Evolutionary conservation across 2,888 invertebrate genomes (phyloP), one percentile per base, ranked within the genome.

Genomic region (Pseudeuparius sepicola): DNA sequence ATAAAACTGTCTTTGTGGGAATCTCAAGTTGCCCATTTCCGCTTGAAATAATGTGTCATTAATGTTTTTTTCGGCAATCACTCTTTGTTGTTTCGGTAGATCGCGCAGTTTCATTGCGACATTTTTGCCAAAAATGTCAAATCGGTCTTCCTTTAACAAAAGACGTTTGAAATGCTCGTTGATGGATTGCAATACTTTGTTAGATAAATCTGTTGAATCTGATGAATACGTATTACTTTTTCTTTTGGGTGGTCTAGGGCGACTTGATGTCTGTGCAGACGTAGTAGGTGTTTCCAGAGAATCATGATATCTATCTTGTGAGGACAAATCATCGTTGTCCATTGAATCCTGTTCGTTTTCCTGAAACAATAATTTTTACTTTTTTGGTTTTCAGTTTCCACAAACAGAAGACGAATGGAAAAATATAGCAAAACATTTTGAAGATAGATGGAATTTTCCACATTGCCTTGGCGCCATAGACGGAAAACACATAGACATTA

Each of bases 31-130:
- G n/a, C 34, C 38, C 37, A 40, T 32, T 31, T 43, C 33, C 3
- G 37, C 41, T 28, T 43, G 31, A 31, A 40, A 43, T 14, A 40
- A 20, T 3, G 30, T 26, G 18, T 43, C 45, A 31, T 45, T 45
- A 20, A 45, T 43, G 1, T 41, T 32, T 34, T 42, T 39, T 39
- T 44, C 43, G 12, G 40, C 40, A 29, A 31, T 35, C 34, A 43
- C 27, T 18, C 31, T 17, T 16, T 45, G 43, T 18, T 39, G 24
- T 34, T 20, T 33, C 15, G 27, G 24, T 14, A 45, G 28, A 18
- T 36, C 34, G n/a, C 45, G 31, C 34, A 45, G 29, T 32, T 45
- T 45, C 26, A 35, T 29, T 7, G 41, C 43, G 26, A 31, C 24
- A 14, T 16, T 33, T 37, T 38, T 41, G 9, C 39, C 43, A 34